A percentile compares a stretch with the other conserved stretches of the same genome.
phyloP scores from a whole-genome alignment of 2,888 invertebrate species.

The Macrosoma leucophasiata region DNA sequence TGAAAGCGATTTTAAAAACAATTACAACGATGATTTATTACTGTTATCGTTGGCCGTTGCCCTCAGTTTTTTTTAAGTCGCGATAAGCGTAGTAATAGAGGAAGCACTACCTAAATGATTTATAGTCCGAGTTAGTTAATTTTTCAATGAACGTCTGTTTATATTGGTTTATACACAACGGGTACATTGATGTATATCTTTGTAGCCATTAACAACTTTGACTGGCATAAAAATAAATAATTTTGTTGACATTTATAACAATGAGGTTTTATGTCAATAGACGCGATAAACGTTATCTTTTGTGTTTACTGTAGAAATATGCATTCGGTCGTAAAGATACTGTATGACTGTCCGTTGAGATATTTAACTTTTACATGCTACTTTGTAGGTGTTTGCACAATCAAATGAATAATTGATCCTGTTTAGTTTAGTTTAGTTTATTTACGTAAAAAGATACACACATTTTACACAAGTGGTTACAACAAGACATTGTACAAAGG shows the following conservation, averaged over 20 bases:
- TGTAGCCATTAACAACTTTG: neutral
- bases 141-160: constrained; percentile 42
- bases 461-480: too few relatives aligned
- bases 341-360: too few relatives aligned
- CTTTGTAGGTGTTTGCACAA: too few relatives aligned
- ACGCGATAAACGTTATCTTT: constrained; percentile 13
- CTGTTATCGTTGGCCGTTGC: constrained; percentile 46
- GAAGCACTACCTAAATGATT: constrained; percentile 39
- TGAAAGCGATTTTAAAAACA: constrained; percentile 26
- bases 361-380: too few relatives aligned
- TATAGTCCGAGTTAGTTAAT: constrained; percentile 36
- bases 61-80: constrained; percentile 43
- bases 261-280: constrained; percentile 17
- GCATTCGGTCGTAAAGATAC: too few relatives aligned
- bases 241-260: constrained; percentile 3
- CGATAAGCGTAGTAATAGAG: constrained; percentile 60
- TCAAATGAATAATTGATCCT: too few relatives aligned
- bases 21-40: constrained; percentile 47
- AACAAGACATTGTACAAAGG: too few relatives aligned
- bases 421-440: too few relatives aligned
- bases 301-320: too few relatives aligned
- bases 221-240: neutral
- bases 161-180: too few relatives aligned
- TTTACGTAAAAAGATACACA: too few relatives aligned
- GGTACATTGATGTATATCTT: too few relatives aligned